These are phyloP conservation scores for Sapajus apella DNA, from an alignment of 2,113 vertebrate genomes.

Conservation along the genomic window DNA sequence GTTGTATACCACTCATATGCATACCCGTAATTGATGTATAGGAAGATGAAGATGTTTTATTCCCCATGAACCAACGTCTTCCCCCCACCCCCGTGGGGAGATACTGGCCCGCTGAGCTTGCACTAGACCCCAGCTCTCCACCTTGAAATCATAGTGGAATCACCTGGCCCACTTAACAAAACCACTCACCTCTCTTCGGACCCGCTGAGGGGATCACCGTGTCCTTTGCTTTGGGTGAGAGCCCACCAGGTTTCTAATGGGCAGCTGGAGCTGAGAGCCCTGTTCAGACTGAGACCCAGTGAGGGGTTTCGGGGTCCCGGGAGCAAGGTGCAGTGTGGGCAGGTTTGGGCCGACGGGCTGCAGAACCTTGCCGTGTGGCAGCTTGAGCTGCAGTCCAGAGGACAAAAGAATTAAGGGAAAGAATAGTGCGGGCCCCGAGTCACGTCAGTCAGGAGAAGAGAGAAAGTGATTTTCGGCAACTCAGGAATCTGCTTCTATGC, in stretches of 20 bases:
- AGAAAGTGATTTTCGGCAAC: neutral
- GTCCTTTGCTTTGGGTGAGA: too few species aligned
- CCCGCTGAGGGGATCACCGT: fast-evolving
- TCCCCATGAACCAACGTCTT: neutral
- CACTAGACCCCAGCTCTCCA: neutral
- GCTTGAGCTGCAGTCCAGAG: neutral
- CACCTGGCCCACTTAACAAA: neutral
- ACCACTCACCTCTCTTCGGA: neutral
- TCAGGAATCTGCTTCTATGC: neutral
- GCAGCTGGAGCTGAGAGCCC: fast-evolving
- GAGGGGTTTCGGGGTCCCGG: fast-evolving
- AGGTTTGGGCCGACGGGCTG: fast-evolving
- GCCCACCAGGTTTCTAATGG: fast-evolving
- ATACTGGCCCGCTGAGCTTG: fast-evolving
- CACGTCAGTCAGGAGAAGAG: too few species aligned
- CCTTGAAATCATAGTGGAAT: fast-evolving
- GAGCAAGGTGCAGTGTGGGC: neutral
- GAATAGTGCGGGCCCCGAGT: fast-evolving
- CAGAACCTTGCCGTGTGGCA: fast-evolving
- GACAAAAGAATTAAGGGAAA: neutral
- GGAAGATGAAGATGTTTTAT: fast-evolving
- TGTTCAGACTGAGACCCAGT: fast-evolving
- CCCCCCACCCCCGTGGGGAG: too few species aligned
- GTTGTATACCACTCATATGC: too few species aligned
- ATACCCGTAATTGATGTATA: fast-evolving